A percentile compares a stretch with the other conserved stretches of the same genome.
Conservation (phyloP, 2,888 invertebrate genomes). For the Poecilus cupreus region DNA sequence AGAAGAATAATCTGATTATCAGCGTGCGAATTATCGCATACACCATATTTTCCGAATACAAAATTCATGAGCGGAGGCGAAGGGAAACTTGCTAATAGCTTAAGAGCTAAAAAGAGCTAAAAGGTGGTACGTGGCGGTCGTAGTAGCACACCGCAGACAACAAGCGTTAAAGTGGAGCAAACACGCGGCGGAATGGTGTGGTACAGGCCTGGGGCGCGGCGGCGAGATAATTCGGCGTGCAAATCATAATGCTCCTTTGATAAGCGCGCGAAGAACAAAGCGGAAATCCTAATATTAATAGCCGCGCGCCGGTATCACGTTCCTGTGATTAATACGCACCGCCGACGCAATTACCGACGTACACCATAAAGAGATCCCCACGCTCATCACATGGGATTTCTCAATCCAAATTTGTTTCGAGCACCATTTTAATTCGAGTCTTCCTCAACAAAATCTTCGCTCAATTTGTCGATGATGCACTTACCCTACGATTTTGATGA, state of each 20-base stretch:
- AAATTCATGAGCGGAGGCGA: constrained; percentile 20
- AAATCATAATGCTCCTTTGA: not conserved
- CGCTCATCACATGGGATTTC: no score
- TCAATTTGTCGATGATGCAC: no score
- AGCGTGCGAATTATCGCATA: no score
- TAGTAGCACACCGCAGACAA: not conserved
- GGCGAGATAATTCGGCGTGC: constrained; percentile 8
- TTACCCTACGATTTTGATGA: no score
- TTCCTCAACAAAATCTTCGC: no score
- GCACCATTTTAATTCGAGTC: no score
- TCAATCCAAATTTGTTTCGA: no score
- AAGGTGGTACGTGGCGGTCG: constrained; percentile 14
- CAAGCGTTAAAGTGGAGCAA: not conserved
- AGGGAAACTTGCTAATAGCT: constrained; percentile 35
- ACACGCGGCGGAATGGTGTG: not conserved
- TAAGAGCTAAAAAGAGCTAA: constrained; percentile 40
- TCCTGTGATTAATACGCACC: constrained; percentile 46
- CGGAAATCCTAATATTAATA: constrained; percentile 51
- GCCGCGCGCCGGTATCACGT: not conserved
- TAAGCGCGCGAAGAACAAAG: constrained; percentile 35
- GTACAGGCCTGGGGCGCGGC: not conserved
- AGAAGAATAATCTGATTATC: no score
- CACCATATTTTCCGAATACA: not conserved
- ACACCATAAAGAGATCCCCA: not conserved
- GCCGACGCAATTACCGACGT: constrained; percentile 29